Evolutionary conservation across 64 coral and sea anemone genomes (phyloP).

Genomic region (Orbicella faveolata): DNA sequence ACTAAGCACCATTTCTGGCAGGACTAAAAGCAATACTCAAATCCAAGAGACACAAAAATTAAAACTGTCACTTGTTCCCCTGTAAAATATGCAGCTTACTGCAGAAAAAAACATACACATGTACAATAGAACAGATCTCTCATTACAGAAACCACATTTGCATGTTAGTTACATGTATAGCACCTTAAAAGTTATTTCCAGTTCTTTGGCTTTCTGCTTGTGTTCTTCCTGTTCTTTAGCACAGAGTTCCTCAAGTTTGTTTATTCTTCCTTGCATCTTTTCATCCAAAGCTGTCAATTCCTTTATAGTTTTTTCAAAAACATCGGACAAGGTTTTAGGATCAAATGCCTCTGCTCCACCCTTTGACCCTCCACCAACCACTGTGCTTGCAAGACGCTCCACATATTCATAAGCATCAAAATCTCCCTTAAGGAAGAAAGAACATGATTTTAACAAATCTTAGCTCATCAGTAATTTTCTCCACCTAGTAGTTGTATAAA

Average conservation of each 20-base stretch:
- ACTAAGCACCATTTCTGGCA: too few species aligned
- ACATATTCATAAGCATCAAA: slow-evolving; percentile 96
- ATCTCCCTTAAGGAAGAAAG: slow-evolving; percentile 62
- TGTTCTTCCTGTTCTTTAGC: slow-evolving; percentile 91
- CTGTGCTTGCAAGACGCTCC: slow-evolving; percentile 93
- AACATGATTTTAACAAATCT: not conserved
- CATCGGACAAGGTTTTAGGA: slow-evolving; percentile 76
- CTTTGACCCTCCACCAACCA: slow-evolving; percentile 88
- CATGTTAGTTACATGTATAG: not conserved
- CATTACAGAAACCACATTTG: too few species aligned
- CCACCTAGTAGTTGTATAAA: not conserved
- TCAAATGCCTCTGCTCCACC: slow-evolving; percentile 89
- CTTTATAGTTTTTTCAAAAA: slow-evolving; percentile 88
- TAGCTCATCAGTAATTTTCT: too few species aligned
- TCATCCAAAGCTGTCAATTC: slow-evolving; percentile 83
- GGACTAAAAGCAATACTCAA: too few species aligned
- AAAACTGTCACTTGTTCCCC: too few species aligned
- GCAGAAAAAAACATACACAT: too few species aligned
- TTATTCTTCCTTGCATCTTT: slow-evolving; percentile 93
- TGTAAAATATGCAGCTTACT: too few species aligned
- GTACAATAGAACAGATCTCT: too few species aligned
- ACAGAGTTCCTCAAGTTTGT: slow-evolving; percentile 97
- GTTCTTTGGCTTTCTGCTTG: slow-evolving; percentile 78
- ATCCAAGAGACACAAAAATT: too few species aligned
- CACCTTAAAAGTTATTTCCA: slow-evolving; percentile 93